Percentiles rank a stretch among this genome's conserved stretches.
These are phyloP conservation scores for Drosophila multiciliata DNA, from an alignment of 2,888 invertebrate species.

Conservation along the genomic window DNA sequence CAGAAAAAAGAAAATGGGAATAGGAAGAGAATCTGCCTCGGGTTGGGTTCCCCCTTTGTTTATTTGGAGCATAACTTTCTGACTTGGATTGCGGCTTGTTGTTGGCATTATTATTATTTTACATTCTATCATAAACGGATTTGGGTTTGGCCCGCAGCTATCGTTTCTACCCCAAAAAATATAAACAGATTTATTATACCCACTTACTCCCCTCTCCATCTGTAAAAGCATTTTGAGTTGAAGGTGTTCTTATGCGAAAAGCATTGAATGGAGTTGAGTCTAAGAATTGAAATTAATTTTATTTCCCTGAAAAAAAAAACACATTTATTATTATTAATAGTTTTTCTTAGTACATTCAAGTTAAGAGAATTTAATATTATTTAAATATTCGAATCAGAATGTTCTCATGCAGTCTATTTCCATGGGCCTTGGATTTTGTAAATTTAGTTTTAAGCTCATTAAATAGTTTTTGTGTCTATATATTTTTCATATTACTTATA, in stretches of 20 bases:
- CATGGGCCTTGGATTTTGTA: too few relatives aligned
- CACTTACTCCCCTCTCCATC: not conserved
- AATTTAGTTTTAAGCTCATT: too few relatives aligned
- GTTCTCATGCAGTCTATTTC: too few relatives aligned
- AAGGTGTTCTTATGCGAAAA: not conserved
- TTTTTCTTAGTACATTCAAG: too few relatives aligned
- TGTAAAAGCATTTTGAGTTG: not conserved
- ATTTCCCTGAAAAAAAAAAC: not conserved
- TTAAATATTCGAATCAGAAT: too few relatives aligned
- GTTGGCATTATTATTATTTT: slow-evolving; percentile 55
- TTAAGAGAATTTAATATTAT: too few relatives aligned
- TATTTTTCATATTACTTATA: too few relatives aligned
- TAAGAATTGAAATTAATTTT: not conserved
- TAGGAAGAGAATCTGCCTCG: not conserved
- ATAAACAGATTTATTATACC: slow-evolving; percentile 34
- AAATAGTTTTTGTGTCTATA: too few relatives aligned
- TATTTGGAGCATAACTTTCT: slow-evolving; percentile 34
- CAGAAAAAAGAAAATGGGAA: not conserved
- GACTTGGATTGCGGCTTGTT: slow-evolving; percentile 7
- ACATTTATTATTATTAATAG: not conserved
- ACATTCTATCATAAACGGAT: slow-evolving; percentile 61
- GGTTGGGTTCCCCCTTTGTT: slow-evolving; percentile 20
- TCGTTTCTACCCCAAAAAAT: not conserved
- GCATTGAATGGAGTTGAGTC: not conserved
- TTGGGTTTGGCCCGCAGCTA: slow-evolving; percentile 38